Evolutionary conservation across 2,888 invertebrate species (phyloP), one percentile per base, ranked within the genome.

Genomic region (Drosophila aldrichi): DNA sequence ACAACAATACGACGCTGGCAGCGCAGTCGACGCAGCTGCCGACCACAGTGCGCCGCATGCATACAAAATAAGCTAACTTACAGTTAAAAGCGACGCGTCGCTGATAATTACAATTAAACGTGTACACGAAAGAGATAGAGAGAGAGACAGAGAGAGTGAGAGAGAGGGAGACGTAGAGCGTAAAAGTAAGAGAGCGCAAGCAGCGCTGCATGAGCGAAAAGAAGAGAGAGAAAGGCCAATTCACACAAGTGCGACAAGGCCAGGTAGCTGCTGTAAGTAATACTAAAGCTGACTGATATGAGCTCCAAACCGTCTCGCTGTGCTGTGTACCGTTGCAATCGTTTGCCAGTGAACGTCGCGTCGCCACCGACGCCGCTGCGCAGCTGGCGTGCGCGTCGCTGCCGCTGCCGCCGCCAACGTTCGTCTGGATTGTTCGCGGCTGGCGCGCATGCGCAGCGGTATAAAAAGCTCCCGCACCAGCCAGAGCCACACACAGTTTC

Each of bases 401-500:
- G 70, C 18, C 64, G 63, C 18, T 29, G 70, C 18, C 29, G 74
- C 38, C 68, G 70, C 52, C 70, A 44, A 70, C 83, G 74, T 55
- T 51, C 54, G 78, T 74, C 56, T 82, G 89, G 89, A 83, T 89
- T 89, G 88, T 84, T 84, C 89, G 89, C 77, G 77, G 62, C 81
- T 77, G 73, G 77, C 82, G 91, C 92, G 91, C 91, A 77, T 91
- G 91, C 91, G 91, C 91, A 89, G 91, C 92, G 93, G 93, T 93
- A 93, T 93, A 93, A 93, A 93, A 93, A 93, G 93, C 92, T 92
- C 91, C 92, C 92, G 93, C 91, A 90, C 89, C 91, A 89, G 90
- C 91, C 90, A 92, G 89, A 92, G 91, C 91, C 92, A 91, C 90
- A 92, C 91, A 93, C 92, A 93, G 93, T 83, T 83, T 83, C 79